Conservation (phyloP, 2,113 vertebrate species). For the Anseranas semipalmata region DNA sequence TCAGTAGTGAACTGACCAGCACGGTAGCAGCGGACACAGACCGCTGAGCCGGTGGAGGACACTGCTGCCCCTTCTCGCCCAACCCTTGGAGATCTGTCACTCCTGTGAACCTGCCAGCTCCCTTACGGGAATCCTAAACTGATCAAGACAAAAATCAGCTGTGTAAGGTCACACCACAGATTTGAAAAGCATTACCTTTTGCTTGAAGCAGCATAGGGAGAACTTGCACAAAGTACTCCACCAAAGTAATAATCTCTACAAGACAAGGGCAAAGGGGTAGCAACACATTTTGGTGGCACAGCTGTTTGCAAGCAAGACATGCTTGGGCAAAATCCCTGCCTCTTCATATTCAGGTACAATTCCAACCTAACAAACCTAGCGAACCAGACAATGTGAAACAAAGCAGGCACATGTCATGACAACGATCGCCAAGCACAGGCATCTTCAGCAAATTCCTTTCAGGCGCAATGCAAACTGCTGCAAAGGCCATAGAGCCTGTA, state of each 20-base stretch:
- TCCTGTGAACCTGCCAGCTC: neutral
- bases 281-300: neutral
- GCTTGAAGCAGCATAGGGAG: neutral
- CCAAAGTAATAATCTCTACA: neutral
- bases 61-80: neutral
- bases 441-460: neutral
- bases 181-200: neutral
- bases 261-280: neutral
- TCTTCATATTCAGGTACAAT: neutral
- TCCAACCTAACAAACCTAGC: neutral
- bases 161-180: neutral
- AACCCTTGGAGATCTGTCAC: neutral
- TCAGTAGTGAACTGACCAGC: neutral
- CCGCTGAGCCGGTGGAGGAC: accelerated
- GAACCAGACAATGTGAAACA: neutral
- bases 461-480: neutral
- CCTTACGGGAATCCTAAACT: neutral
- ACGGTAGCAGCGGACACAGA: neutral
- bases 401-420: neutral
- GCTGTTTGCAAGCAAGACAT: neutral
- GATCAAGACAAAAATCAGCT: neutral
- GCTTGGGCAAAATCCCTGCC: neutral
- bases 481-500: neutral
- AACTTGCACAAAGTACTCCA: neutral
- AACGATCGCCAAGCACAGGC: neutral